Base-by-base conservation (phyloP, 2,113 vertebrate species). In the Leucopternis melanops region DNA sequence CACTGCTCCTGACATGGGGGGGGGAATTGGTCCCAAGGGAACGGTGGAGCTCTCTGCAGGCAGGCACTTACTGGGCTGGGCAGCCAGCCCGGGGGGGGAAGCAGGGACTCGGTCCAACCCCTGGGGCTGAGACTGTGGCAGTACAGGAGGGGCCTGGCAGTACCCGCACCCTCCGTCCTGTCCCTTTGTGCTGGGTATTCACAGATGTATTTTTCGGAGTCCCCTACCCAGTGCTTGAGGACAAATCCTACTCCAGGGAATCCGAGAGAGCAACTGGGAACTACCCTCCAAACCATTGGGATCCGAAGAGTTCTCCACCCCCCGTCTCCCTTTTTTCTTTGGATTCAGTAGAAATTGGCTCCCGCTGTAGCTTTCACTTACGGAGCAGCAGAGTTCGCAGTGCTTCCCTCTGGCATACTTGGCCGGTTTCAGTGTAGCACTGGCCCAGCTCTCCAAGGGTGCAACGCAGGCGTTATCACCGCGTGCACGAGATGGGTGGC, bases 361-460 rank as follows among this genome's bases (percentile, higher is more conserved):
- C 36, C 19, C 2, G 21, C 63, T 34, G 44, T 1, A 4, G 32
- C 61, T 50, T 5, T 17, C 5, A 3, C 49, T 7, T 3, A 1
- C 0, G 1, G 57, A 59, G 49, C 31, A 3, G 88, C 52, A 2
- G 6, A 13, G 47, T 9, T 17, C 0, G 2, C 8, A 2, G 42
- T 7, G 44, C 73, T 82, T 40, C 77, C 80, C 93, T 89, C 90
- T 72, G 81, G 78, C 94, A 81, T 2, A 38, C 87, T 90, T 75
- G 89, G 91, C 93, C 3, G 6, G 10, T 42, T 17, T 2, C 55
- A 7, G 75, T 0, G 2, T 0, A 36, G 85, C 54, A 1, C 0
- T 42, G 67, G 72, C 77, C 52, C 65, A 1, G 63, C 77, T 75
- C 36, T 74, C 42, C 69, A 6, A 44, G 91, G 91, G 91, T 81